Conservation (phyloP, 2,888 invertebrate species). For the Andrena bucephala region DNA sequence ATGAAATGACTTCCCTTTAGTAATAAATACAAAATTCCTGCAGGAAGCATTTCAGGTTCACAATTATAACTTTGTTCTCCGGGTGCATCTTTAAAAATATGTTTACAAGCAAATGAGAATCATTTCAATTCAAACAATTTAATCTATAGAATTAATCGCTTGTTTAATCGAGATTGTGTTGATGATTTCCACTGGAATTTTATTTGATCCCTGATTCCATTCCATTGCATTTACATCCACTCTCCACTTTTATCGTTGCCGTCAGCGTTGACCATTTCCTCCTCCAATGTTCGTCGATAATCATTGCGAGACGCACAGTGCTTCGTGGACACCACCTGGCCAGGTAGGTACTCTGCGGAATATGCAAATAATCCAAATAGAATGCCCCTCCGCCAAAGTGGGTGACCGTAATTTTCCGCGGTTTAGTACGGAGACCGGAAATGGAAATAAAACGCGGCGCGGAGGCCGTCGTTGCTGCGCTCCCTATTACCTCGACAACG, state of each 20-base stretch:
- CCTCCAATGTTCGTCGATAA: conserved; percentile 10
- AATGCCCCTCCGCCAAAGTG: conserved; percentile 60
- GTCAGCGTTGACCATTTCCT: conserved; percentile 30
- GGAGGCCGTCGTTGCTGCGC: conserved; percentile 23
- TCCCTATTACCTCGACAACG: conserved; percentile 24
- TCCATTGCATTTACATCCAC: neutral
- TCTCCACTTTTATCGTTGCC: conserved; percentile 35
- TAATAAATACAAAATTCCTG: neutral
- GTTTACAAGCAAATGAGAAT: neutral
- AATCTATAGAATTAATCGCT: too few species aligned
- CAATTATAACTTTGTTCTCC: neutral
- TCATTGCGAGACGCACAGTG: conserved; percentile 13
- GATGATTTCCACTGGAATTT: conserved; percentile 23
- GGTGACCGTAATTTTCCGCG: conserved; percentile 70
- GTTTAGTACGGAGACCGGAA: conserved; percentile 69
- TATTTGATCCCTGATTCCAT: neutral
- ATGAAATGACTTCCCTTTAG: neutral
- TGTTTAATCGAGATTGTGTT: neutral
- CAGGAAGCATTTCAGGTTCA: neutral
- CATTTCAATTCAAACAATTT: neutral
- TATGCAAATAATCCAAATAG: conserved; percentile 74
- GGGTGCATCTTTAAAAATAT: neutral
- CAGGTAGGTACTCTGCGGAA: conserved; percentile 48
- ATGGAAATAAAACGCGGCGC: conserved; percentile 61
- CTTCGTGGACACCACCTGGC: conserved; percentile 19